Conservation (phyloP, 2,888 invertebrate species). For the Rapana venosa region DNA sequence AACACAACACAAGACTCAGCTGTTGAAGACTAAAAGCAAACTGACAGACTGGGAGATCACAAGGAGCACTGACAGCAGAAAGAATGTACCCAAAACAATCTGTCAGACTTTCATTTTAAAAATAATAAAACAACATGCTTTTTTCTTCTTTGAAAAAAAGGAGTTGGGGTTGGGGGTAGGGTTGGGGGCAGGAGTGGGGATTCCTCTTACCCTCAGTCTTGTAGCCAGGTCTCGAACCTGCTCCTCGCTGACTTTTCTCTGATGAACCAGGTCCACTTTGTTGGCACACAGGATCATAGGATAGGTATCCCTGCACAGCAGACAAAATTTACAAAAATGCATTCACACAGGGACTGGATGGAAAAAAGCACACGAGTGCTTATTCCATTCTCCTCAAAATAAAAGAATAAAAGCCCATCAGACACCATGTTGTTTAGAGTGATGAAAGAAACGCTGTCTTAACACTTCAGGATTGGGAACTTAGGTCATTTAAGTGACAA, state of each 20-base stretch:
- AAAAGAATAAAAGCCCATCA: too few relatives aligned
- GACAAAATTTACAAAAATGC: too few relatives aligned
- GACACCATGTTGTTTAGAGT: too few relatives aligned
- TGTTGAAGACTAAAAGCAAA: too few relatives aligned
- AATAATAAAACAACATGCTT: not conserved
- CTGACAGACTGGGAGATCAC: not conserved
- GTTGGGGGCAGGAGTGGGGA: not conserved
- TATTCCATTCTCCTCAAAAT: too few relatives aligned
- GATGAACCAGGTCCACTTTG: constrained; percentile 92
- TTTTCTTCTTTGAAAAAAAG: not conserved
- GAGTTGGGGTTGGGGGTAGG: not conserved
- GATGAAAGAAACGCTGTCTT: too few relatives aligned
- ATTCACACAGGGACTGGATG: too few relatives aligned
- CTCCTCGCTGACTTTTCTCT: constrained; percentile 89
- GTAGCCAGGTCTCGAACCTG: constrained; percentile 88
- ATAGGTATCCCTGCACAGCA: constrained; percentile 84
- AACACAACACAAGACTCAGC: too few relatives aligned
- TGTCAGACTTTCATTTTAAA: not conserved
- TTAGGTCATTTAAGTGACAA: too few relatives aligned
- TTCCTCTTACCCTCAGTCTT: constrained; percentile 72
- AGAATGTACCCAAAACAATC: not conserved
- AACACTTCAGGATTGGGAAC: too few relatives aligned
- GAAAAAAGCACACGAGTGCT: too few relatives aligned
- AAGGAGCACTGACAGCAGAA: not conserved
- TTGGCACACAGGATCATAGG: constrained; percentile 96